phyloP scores from a whole-genome alignment of 2,888 invertebrate genomes.

The Perithous albicinctus region DNA sequence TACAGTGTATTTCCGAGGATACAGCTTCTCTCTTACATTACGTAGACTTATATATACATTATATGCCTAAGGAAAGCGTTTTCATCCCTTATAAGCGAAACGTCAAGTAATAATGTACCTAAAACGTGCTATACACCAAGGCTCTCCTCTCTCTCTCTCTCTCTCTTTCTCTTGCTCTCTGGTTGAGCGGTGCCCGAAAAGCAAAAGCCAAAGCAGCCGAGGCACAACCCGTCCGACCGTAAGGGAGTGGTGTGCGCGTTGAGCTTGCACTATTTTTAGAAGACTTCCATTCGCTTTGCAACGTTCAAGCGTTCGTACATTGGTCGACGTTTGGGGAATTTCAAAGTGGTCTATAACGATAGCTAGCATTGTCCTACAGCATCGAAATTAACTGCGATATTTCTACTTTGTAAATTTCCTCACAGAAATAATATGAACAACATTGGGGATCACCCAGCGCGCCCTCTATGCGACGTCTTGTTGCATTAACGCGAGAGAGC shows the following conservation, averaged over 20 bases:
- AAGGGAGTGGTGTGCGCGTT: conserved; percentile 3
- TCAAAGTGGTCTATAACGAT: conserved; percentile 3
- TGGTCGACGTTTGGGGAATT: conserved; percentile 26
- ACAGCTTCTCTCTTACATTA: conserved; percentile 17
- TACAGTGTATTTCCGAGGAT: conserved; percentile 30
- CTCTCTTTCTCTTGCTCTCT: too few relatives aligned
- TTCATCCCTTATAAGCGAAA: conserved; percentile 27
- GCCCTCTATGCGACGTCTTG: not conserved
- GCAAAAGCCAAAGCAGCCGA: conserved; percentile 2
- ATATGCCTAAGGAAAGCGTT: conserved; percentile 15
- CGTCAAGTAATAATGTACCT: conserved; percentile 27
- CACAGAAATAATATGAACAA: conserved; percentile 23
- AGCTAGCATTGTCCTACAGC: too few relatives aligned
- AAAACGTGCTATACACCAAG: not conserved
- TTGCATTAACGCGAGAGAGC: not conserved
- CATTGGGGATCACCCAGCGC: not conserved
- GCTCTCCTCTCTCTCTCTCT: not conserved
- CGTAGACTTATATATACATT: conserved; percentile 16
- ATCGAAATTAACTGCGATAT: not conserved
- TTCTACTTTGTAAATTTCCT: not conserved
- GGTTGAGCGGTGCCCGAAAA: conserved; percentile 4
- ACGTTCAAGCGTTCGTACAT: conserved; percentile 35
- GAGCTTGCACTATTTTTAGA: conserved; percentile 58
- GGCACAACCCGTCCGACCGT: conserved; percentile 3
- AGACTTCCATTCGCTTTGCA: conserved; percentile 35